Percentiles rank a stretch among this genome's conserved stretches.
These are phyloP conservation scores for Sebastes itinus DNA, from an alignment of 2,797 vertebrate genomes.

Conservation along the genomic window DNA sequence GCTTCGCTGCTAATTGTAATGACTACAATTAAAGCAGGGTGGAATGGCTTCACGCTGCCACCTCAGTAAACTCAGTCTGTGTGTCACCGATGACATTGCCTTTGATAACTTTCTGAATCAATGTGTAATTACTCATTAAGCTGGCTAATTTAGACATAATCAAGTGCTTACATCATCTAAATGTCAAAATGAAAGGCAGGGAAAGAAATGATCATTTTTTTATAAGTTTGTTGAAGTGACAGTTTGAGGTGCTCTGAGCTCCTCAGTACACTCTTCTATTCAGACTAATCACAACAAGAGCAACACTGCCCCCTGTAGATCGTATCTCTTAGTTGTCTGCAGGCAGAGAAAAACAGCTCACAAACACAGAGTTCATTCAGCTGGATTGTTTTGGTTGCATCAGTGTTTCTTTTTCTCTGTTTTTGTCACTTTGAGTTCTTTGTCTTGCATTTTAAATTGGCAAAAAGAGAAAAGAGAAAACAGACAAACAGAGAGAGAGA, in stretches of 20 bases:
- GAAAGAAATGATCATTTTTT: background rate
- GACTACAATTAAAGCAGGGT: constrained; percentile 25
- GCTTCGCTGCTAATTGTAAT: constrained; percentile 34
- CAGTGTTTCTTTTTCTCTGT: background rate
- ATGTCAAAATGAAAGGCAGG: constrained; percentile 28
- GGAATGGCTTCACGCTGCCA: background rate
- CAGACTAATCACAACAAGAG: background rate
- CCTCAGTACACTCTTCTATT: background rate
- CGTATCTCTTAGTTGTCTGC: background rate
- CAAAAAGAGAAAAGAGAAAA: background rate
- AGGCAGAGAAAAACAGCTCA: background rate
- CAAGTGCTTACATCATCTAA: constrained; percentile 3
- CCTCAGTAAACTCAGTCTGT: constrained; percentile 23
- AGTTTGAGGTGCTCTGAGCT: background rate
- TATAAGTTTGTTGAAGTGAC: background rate
- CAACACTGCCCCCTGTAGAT: constrained; percentile 67
- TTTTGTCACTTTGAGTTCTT: background rate
- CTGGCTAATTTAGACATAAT: constrained; percentile 39
- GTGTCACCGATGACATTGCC: constrained; percentile 31
- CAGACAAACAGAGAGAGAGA: too few relatives aligned
- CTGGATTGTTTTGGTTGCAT: background rate
- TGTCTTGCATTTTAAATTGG: background rate
- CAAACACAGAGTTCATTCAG: background rate
- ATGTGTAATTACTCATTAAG: constrained; percentile 47
- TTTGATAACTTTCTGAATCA: constrained; percentile 36